Conservation (phyloP, 2,888 invertebrate genomes). For the Drosophila paranaensis region DNA sequence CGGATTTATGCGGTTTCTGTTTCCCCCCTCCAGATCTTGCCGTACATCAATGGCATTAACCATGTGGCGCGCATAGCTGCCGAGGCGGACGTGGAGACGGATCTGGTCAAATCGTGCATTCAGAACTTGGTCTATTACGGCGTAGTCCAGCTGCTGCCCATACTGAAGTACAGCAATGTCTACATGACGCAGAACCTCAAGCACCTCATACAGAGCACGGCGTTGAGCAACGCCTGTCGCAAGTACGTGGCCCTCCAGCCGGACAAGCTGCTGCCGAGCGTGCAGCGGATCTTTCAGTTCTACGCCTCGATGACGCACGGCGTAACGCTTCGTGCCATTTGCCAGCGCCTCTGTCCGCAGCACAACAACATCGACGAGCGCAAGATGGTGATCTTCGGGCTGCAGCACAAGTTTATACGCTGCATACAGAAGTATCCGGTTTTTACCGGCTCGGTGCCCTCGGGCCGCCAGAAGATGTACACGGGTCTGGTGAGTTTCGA, state of each 20-base stretch:
- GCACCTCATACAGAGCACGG: constrained; percentile 88
- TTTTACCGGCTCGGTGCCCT: constrained; percentile 85
- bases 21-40: constrained; percentile 85
- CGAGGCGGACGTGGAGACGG: constrained; percentile 96
- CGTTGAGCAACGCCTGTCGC: constrained; percentile 90
- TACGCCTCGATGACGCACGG: constrained; percentile 90
- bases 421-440: constrained; percentile 87
- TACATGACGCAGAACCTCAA: constrained; percentile 92
- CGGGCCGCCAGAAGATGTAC: constrained; percentile 88
- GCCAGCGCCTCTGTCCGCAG: constrained; percentile 89
- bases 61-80: constrained; percentile 95
- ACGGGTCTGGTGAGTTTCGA: constrained; percentile 93
- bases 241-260: constrained; percentile 83
- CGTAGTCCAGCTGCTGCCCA: constrained; percentile 90
- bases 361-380: constrained; percentile 85
- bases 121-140: constrained; percentile 95
- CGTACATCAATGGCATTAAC: constrained; percentile 96
- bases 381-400: constrained; percentile 87
- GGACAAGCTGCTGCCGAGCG: constrained; percentile 79
- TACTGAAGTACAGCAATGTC: constrained; percentile 94
- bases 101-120: constrained; percentile 96
- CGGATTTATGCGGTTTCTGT: not conserved
- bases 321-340: constrained; percentile 89
- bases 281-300: constrained; percentile 85
- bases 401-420: constrained; percentile 87